Conservation (phyloP, 2,797 vertebrate genomes). For the Rallus crepitans region DNA sequence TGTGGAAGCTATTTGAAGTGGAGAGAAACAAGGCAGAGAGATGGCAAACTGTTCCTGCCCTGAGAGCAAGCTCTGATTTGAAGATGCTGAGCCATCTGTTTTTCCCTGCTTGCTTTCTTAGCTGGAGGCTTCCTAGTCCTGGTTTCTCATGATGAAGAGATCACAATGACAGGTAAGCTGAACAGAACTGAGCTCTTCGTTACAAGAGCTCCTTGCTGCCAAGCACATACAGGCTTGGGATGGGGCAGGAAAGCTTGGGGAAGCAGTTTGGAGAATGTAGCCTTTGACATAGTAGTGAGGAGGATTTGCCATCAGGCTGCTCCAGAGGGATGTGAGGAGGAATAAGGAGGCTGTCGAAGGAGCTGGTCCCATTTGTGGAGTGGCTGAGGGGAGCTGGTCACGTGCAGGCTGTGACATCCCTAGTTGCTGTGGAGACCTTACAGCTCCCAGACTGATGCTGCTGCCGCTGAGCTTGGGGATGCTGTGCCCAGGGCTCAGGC, state of each 20-base stretch:
- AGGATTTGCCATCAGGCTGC: not conserved
- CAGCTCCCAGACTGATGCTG: not conserved
- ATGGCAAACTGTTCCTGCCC: not conserved
- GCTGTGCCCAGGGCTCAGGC: not conserved
- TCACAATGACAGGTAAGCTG: not conserved
- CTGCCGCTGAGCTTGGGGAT: not conserved
- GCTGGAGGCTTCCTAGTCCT: conserved; percentile 4
- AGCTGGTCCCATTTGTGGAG: not conserved
- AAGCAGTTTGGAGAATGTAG: not conserved
- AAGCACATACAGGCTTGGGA: not conserved
- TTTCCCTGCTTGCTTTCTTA: conserved; percentile 4
- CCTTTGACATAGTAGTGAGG: not conserved
- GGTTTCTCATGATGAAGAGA: not conserved
- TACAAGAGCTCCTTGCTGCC: not conserved
- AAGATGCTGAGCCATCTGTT: not conserved
- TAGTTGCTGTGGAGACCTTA: conserved; percentile 13
- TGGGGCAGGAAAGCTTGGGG: not conserved
- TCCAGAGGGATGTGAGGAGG: not conserved
- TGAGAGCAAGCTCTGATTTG: not conserved
- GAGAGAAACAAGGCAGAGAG: not conserved
- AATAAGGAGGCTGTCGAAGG: not conserved
- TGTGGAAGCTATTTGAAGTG: fast-evolving
- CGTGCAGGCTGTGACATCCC: not conserved
- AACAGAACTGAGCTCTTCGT: not conserved
- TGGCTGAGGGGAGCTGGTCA: not conserved